Base-by-base conservation (phyloP, 1,140 invertebrate species). In the Drosophila oshimai region DNA sequence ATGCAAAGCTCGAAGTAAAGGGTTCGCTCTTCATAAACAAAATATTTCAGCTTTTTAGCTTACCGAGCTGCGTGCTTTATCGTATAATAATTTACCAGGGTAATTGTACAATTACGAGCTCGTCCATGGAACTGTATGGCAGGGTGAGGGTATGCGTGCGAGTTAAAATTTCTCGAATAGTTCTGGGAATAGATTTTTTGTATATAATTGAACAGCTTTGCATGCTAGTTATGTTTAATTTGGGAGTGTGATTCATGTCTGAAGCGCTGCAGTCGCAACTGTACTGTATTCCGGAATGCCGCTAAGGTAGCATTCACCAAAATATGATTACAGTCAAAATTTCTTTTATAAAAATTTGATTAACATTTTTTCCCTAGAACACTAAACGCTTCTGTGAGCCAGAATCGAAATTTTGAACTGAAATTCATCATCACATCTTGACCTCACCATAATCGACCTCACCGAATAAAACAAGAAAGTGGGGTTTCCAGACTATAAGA, bases 101-200 rank as follows among this genome's bases (percentile, higher is more conserved):
- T 86, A 86, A 86, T 86, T 86, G 81, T 86, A 87, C 80, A 86
- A 86, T 86, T 87, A 87, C 61, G 42, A 22, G 26, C 58, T 58
- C 6, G 26, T 61, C 26, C 26, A 13, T n/a, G 26, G 53, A 20
- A 58, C 26, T 58, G 24, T 41, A 26, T 5, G 24, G 15, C 20
- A 12, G 33, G 33, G 41, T 62, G 28, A 34, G 15, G 13, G 31
- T 18, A 46, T 64, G 50, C 46, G 49, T 39, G 58, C 37, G 46
- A 26, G 46, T 34, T 29, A 41, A 57, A 61, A 58, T 55, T 57
- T 70, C 61, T 41, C 37, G 34, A 79, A 64, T 51, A 53, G 28
- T 86, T 87, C 76, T 41, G 54, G 51, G 75, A 86, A 86, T 62
- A 71, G 44, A 65, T 41, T 70, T 55, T 62, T 29, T 15, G 36